Conservation (phyloP, 1,140 invertebrate genomes). For the Anastrepha ludens region DNA sequence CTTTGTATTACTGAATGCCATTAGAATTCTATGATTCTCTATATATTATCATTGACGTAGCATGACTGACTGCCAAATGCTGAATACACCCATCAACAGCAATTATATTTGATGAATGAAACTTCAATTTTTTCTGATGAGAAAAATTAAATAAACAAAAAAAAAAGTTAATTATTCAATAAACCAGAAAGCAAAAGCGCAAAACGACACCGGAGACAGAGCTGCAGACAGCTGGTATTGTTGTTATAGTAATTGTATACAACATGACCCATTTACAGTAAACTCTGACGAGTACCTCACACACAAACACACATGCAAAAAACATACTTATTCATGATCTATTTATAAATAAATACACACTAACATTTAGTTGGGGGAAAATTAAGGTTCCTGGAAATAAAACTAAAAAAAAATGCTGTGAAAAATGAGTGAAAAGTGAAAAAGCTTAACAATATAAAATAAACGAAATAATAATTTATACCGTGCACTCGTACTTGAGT, state of each 20-base stretch:
- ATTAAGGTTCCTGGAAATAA: not conserved
- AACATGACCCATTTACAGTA: conserved; percentile 20
- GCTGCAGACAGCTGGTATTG: conserved; percentile 12
- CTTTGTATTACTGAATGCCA: not conserved
- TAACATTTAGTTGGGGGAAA: not conserved
- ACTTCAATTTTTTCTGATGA: not conserved
- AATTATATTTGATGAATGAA: conserved; percentile 37
- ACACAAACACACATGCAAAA: not conserved
- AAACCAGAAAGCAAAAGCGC: not conserved
- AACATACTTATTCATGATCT: not conserved
- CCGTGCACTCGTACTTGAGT: not conserved
- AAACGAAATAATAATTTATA: not conserved
- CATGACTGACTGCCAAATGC: conserved; percentile 8
- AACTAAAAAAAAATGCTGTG: not conserved
- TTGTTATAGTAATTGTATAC: conserved; percentile 15
- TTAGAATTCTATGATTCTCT: not conserved
- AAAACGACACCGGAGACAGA: not conserved
- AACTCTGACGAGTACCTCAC: no score
- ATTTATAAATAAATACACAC: not conserved
- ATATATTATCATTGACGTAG: not conserved
- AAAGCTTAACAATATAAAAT: not conserved
- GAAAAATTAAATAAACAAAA: not conserved
- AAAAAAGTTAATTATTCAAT: not conserved
- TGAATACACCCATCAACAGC: conserved; percentile 8
- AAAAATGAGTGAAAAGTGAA: not conserved